phyloP scores from a whole-genome alignment of 2,888 invertebrate species.

The Tipula helvola region DNA sequence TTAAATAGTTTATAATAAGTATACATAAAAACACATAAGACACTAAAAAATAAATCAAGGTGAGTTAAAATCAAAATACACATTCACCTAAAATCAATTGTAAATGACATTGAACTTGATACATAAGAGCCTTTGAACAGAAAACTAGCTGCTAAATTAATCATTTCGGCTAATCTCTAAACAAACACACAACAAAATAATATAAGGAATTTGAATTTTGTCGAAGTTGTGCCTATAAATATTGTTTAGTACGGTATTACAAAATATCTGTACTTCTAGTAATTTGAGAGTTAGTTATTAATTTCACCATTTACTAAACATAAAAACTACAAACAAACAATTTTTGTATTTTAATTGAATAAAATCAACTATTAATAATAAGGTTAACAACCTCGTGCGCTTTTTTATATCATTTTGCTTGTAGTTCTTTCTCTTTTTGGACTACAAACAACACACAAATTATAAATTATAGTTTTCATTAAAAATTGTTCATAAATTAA shows the following conservation, averaged over 20 bases:
- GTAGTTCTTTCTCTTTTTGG: constrained; percentile 5
- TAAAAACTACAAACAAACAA: background rate
- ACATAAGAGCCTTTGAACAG: background rate
- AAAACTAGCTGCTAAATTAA: background rate
- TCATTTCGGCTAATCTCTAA: background rate
- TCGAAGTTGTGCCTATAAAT: background rate
- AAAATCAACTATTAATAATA: constrained; percentile 10
- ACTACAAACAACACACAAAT: background rate
- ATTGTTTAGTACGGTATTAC: background rate
- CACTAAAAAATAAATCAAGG: background rate
- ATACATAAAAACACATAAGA: background rate
- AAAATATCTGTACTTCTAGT: background rate
- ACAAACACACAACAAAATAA: background rate
- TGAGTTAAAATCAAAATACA: background rate
- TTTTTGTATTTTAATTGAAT: constrained; percentile 5
- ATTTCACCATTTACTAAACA: background rate
- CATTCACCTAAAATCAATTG: background rate
- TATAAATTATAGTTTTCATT: constrained; percentile 4
- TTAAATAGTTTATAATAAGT: background rate
- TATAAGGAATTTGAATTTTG: background rate
- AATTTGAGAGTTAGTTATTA: background rate
- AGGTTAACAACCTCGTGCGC: constrained; percentile 10
- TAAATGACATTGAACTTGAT: background rate
- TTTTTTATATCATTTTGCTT: constrained; percentile 5
- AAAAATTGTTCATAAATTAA: background rate